Evolutionary conservation across 2,888 invertebrate species (phyloP).

Genomic region (Patella caerulea): DNA sequence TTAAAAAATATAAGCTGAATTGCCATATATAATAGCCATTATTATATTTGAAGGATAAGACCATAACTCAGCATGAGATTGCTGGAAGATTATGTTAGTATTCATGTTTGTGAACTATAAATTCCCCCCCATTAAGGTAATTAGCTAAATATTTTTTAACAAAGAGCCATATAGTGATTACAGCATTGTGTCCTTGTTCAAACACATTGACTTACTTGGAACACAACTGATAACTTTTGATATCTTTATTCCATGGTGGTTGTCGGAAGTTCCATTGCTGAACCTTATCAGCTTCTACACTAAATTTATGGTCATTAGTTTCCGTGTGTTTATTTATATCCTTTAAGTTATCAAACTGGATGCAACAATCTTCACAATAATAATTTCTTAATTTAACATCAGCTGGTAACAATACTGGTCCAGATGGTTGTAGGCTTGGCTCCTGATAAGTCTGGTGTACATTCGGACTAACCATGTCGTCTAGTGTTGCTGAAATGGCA

Average conservation of each 20-base stretch:
- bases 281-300: conserved; percentile 66
- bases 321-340: conserved; percentile 68
- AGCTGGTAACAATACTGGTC: conserved; percentile 29
- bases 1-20: no score
- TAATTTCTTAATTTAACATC: conserved; percentile 46
- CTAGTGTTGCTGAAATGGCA: no score
- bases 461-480: no score
- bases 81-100: no score
- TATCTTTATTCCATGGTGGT: conserved; percentile 60
- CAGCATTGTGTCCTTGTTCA: no score
- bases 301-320: conserved; percentile 62
- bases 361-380: conserved; percentile 64
- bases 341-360: conserved; percentile 60
- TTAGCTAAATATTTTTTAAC: no score
- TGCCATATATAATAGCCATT: no score
- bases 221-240: neutral
- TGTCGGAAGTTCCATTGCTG: conserved; percentile 70
- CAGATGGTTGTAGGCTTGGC: conserved; percentile 22
- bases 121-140: no score
- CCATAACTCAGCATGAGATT: no score
- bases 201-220: neutral
- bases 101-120: no score
- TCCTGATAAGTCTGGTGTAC: neutral
- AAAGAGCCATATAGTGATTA: no score
- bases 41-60: no score